These are phyloP conservation scores for Pterois miles DNA, from an alignment of 2,797 vertebrate genomes.

Conservation along the genomic window DNA sequence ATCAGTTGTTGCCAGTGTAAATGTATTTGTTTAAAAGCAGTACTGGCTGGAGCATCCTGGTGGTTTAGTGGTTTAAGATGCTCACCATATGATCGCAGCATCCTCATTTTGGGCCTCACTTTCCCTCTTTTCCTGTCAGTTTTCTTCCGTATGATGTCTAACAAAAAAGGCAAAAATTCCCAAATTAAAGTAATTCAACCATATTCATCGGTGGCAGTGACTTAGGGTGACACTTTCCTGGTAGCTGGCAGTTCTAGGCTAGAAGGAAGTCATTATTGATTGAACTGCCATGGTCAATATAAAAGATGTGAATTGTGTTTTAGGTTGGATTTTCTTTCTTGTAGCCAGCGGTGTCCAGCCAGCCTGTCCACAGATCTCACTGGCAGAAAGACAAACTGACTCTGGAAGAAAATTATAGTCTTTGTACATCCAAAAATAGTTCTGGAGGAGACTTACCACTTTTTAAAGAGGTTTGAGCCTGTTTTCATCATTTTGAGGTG, in stretches of 20 bases:
- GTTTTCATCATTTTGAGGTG: background rate
- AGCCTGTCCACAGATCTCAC: constrained; percentile 22
- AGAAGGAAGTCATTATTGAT: constrained; percentile 4
- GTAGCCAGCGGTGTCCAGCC: background rate
- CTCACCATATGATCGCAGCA: background rate
- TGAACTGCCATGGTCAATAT: background rate
- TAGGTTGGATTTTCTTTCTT: background rate
- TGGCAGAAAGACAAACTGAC: constrained; percentile 7
- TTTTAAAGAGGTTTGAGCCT: background rate
- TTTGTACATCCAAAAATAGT: constrained; percentile 23
- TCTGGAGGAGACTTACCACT: background rate
- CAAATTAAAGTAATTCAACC: background rate
- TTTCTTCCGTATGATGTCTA: background rate
- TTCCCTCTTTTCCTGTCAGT: background rate
- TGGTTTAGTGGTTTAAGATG: background rate
- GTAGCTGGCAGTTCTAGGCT: background rate
- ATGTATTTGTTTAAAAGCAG: too few species aligned
- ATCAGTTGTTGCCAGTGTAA: too few species aligned
- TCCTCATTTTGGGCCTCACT: background rate
- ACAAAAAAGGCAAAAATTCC: background rate
- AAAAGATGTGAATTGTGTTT: background rate
- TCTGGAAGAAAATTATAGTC: constrained; percentile 42
- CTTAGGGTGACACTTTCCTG: background rate
- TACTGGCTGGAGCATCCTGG: background rate
- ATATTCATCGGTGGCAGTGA: background rate